Conservation (phyloP, 2,113 vertebrate genomes). For the Chionomys nivalis region DNA sequence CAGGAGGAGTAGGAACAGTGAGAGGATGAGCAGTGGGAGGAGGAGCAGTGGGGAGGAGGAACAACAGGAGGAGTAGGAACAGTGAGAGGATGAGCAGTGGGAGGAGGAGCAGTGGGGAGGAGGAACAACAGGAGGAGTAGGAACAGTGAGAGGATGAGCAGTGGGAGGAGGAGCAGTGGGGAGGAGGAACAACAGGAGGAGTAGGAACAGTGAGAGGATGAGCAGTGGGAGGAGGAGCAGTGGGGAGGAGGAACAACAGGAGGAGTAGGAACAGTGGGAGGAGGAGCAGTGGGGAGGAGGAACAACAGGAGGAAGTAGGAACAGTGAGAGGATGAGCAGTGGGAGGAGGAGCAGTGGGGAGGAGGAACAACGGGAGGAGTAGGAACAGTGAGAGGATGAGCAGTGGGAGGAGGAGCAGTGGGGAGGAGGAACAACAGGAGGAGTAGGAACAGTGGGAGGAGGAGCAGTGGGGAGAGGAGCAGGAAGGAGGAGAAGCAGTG, state of each 20-base stretch:
- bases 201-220: neutral
- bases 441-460: neutral
- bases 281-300: accelerated
- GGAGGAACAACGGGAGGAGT: neutral
- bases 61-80: neutral
- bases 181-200: neutral
- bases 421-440: too few relatives aligned
- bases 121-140: too few relatives aligned
- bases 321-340: accelerated
- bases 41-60: too few relatives aligned
- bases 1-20: neutral
- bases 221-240: neutral
- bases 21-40: neutral
- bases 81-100: too few relatives aligned
- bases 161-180: neutral
- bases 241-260: too few relatives aligned
- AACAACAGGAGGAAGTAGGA: too few relatives aligned
- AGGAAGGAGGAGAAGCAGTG: neutral
- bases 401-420: neutral
- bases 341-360: accelerated
- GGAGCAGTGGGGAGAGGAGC: too few relatives aligned
- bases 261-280: too few relatives aligned
- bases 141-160: too few relatives aligned
- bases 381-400: neutral
- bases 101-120: neutral